Percentiles rank a stretch among this genome's conserved stretches.
phyloP scores from a whole-genome alignment of 2,113 vertebrate species.

The Myanophis thanlyinensis region DNA sequence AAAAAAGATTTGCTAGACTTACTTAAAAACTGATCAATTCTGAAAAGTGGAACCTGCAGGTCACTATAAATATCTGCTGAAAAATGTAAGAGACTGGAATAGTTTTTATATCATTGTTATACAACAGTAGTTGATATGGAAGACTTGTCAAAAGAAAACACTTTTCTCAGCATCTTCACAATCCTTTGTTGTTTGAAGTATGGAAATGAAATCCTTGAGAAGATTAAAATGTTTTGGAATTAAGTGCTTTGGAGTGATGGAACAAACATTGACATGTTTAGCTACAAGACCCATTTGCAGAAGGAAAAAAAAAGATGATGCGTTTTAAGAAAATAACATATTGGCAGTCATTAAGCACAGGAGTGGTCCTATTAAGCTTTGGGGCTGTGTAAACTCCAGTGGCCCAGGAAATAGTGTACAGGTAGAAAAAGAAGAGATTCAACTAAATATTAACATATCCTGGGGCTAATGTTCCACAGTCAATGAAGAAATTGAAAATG shows the following conservation, averaged over 20 bases:
- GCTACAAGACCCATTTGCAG: background rate
- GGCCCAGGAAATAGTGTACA: background rate
- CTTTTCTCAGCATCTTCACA: background rate
- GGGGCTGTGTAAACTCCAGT: background rate
- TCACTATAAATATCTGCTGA: background rate
- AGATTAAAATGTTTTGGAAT: background rate
- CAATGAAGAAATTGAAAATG: background rate
- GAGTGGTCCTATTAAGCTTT: background rate
- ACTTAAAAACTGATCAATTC: background rate
- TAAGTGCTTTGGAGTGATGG: background rate
- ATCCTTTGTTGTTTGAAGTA: background rate
- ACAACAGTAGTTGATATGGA: background rate
- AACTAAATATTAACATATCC: background rate
- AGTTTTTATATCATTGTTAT: background rate
- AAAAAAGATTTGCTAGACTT: background rate
- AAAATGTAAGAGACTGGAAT: background rate
- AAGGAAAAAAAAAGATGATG: background rate
- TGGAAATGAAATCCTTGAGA: background rate
- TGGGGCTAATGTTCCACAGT: background rate
- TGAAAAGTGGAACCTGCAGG: background rate
- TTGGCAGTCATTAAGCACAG: background rate
- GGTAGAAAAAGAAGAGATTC: background rate
- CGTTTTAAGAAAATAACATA: background rate
- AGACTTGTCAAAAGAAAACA: background rate
- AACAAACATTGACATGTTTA: background rate